phyloP scores from a whole-genome alignment of 2,888 invertebrate genomes.

The Athalia cordata region DNA sequence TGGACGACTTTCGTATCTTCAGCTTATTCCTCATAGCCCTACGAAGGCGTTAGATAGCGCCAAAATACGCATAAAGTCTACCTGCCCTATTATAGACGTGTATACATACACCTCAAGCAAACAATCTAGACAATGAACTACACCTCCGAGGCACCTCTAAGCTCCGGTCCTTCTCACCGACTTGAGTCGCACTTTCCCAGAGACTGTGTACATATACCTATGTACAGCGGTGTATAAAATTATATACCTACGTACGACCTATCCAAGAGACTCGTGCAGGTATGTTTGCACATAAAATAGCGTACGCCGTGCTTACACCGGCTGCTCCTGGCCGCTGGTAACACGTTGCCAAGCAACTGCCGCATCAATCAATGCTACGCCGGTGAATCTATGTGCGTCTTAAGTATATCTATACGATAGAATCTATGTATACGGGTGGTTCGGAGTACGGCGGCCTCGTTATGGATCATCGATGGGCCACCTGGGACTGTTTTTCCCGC shows the following conservation, averaged over 20 bases:
- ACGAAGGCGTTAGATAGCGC: not conserved
- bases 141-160: constrained; percentile 13
- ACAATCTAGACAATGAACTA: constrained; percentile 28
- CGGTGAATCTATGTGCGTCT: not conserved
- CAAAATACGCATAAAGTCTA: not conserved
- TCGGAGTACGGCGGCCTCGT: too few relatives aligned
- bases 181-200: not conserved
- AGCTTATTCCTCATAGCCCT: constrained; percentile 9
- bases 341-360: constrained; percentile 55
- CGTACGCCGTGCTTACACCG: not conserved
- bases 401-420: too few relatives aligned
- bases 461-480: not conserved
- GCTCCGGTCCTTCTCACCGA: not conserved
- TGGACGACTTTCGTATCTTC: constrained; percentile 22
- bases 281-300: too few relatives aligned
- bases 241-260: too few relatives aligned
- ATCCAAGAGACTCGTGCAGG: too few relatives aligned
- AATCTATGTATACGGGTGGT: too few relatives aligned
- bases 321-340: not conserved
- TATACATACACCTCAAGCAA: constrained; percentile 16
- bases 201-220: too few relatives aligned
- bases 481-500: not conserved
- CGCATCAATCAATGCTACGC: constrained; percentile 53
- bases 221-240: too few relatives aligned
- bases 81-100: not conserved